A percentile compares a stretch with the other conserved stretches of the same genome.
Conservation (phyloP, 1,140 invertebrate species). For the Zaprionus inermis region DNA sequence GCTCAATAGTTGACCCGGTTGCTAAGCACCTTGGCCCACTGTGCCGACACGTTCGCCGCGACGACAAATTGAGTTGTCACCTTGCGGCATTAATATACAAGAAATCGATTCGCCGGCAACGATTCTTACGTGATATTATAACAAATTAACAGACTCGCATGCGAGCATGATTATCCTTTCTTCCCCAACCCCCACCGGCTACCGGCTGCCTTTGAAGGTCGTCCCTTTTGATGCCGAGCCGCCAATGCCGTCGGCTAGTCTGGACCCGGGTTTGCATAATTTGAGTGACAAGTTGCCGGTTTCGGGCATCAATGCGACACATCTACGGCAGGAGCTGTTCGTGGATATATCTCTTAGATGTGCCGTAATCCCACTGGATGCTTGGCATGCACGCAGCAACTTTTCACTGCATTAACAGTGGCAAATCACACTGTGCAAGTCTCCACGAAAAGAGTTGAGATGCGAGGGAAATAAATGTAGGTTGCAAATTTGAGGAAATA, state of each 20-base stretch:
- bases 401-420: background rate
- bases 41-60: constrained; percentile 51
- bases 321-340: background rate
- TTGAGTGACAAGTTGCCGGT: constrained; percentile 60
- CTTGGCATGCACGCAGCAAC: constrained; percentile 37
- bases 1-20: constrained; percentile 27
- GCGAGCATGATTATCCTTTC: constrained; percentile 62
- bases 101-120: constrained; percentile 56
- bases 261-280: constrained; percentile 26
- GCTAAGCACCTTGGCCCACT: constrained; percentile 50
- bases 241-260: constrained; percentile 29
- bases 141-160: constrained; percentile 68
- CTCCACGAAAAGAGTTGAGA: background rate
- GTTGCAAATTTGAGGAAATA: no score
- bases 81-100: constrained; percentile 67
- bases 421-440: background rate
- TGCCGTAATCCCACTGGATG: constrained; percentile 59
- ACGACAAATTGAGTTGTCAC: constrained; percentile 72
- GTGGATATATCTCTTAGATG: constrained; percentile 32
- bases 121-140: constrained; percentile 75
- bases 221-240: constrained; percentile 6
- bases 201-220: constrained; percentile 46
- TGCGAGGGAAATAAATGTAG: background rate
- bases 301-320: constrained; percentile 33
- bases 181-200: background rate